phyloP scores from a whole-genome alignment of 2,888 invertebrate species.

The Conistra vaccinii region DNA sequence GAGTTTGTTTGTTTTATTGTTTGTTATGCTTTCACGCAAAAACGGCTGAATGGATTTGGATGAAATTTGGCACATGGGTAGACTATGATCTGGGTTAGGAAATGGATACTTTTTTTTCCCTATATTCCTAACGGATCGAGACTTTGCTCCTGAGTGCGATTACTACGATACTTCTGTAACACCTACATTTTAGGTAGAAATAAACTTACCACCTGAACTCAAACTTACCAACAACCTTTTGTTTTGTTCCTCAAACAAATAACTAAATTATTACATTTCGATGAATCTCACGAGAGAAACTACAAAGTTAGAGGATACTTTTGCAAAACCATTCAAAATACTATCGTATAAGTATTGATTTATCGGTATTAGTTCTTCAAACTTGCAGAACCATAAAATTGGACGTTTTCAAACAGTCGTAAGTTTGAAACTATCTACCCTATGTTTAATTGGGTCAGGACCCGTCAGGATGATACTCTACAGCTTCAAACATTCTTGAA shows the following conservation, averaged over 20 bases:
- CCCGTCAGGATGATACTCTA: neutral
- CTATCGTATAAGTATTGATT: conserved; percentile 3
- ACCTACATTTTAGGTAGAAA: neutral
- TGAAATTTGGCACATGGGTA: no score
- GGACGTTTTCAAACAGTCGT: neutral
- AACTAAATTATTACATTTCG: conserved; percentile 15
- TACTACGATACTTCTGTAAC: no score
- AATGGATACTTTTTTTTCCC: no score
- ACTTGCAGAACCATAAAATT: conserved; percentile 1
- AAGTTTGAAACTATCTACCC: conserved; percentile 5
- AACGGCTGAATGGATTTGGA: no score
- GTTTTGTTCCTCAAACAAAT: conserved; percentile 3
- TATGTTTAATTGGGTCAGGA: conserved; percentile 1
- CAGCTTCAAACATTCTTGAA: neutral
- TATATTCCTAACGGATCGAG: no score
- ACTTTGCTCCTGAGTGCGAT: no score
- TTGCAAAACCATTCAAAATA: conserved; percentile 8
- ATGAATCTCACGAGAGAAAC: neutral
- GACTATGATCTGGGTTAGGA: no score
- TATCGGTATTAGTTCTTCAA: neutral
- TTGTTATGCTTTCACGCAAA: no score
- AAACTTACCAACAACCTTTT: neutral
- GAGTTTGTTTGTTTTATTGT: no score
- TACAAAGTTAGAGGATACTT: conserved; percentile 11
- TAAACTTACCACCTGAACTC: neutral